These are phyloP conservation scores for Pterophyllum scalare DNA, from an alignment of 2,113 vertebrate species.

Conservation along the genomic window DNA sequence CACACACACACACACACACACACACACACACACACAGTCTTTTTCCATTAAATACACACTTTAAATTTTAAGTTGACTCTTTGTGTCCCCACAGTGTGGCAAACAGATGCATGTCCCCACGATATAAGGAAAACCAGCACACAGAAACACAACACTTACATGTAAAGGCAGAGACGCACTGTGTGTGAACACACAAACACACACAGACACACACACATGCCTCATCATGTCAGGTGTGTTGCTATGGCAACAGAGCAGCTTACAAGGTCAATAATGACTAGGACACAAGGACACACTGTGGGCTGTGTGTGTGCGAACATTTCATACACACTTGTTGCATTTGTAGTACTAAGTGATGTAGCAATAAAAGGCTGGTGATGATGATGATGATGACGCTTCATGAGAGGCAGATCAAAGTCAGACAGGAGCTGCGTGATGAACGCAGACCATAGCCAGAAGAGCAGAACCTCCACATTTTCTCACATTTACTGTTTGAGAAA, in stretches of 20 bases:
- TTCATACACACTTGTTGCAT: not conserved
- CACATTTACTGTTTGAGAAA: not conserved
- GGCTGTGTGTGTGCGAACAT: not conserved
- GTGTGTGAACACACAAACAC: not conserved
- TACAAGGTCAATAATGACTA: not conserved
- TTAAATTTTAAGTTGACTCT: not conserved
- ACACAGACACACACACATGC: not conserved
- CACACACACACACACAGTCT: not conserved
- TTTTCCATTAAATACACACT: not conserved
- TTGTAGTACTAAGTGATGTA: not conserved
- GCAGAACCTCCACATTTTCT: conserved; percentile 14
- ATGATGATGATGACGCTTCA: not conserved
- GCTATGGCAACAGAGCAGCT: conserved; percentile 19
- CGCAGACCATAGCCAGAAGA: not conserved
- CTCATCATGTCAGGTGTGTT: not conserved
- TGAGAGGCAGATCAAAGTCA: not conserved
- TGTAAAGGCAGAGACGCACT: not conserved
- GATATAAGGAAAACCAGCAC: not conserved
- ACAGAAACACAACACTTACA: not conserved
- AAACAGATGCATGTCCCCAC: not conserved
- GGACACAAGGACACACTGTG: not conserved
- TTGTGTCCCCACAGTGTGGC: not conserved
- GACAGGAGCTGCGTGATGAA: not conserved
- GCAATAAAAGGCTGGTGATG: not conserved
- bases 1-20: not conserved